A percentile compares a stretch with the other conserved stretches of the same genome.
Evolutionary conservation across 2,113 vertebrate genomes (phyloP).

Genomic region (Macrotus californicus): DNA sequence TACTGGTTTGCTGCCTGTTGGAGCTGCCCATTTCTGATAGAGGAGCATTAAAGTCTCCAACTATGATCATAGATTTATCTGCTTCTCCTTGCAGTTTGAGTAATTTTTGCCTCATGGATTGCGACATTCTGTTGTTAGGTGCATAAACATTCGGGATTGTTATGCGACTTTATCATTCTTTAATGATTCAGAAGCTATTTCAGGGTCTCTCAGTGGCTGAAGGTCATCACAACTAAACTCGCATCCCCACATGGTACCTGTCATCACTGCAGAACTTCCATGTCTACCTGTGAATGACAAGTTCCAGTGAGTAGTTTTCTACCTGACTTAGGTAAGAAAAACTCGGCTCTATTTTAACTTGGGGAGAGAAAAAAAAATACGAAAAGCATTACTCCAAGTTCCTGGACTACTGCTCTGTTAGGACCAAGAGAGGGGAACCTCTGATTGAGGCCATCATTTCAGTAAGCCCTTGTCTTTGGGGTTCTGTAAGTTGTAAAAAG

Average conservation of each 20-base stretch:
- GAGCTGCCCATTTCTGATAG: not conserved
- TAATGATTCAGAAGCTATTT: not conserved
- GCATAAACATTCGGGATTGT: not conserved
- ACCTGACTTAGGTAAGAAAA: not conserved
- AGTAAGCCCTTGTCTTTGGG: not conserved
- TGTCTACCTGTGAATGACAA: not conserved
- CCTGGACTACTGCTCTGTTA: not conserved
- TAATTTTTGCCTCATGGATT: not conserved
- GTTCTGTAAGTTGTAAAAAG: not conserved
- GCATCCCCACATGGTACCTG: not conserved
- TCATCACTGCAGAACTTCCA: not conserved
- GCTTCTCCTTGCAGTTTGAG: not conserved
- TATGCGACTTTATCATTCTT: not conserved
- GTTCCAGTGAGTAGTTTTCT: not conserved
- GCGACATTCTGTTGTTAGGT: not conserved
- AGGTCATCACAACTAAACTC: not conserved
- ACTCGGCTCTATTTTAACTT: constrained; percentile 7
- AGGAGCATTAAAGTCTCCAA: not conserved
- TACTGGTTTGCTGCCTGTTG: not conserved
- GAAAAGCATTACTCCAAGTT: not conserved
- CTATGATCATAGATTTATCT: not conserved
- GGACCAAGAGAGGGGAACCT: not conserved
- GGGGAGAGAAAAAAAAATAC: not conserved
- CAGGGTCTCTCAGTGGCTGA: not conserved
- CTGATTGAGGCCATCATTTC: constrained; percentile 9